Percentiles rank a stretch among this genome's conserved stretches.
Conservation (phyloP, 1,140 invertebrate species). For the Drosophila tani region DNA sequence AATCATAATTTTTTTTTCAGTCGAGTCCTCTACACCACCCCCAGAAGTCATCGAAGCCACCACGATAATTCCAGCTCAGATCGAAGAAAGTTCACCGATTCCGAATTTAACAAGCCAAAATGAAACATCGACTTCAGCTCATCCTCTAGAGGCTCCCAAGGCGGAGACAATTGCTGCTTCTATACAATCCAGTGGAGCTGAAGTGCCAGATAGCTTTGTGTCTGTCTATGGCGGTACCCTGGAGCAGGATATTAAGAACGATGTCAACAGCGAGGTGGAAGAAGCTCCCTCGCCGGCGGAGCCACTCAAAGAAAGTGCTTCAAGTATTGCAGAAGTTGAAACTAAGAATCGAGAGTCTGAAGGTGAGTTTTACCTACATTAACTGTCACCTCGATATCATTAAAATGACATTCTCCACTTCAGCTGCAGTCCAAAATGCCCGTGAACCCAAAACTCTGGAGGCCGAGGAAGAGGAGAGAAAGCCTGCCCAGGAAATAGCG, state of each 20-base stretch:
- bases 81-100: constrained; percentile 9
- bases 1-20: too few relatives aligned
- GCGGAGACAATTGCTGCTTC: neutral
- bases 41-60: constrained; percentile 35
- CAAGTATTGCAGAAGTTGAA: neutral
- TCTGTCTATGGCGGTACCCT: constrained; percentile 51
- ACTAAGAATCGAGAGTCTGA: constrained; percentile 15
- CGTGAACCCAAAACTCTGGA: constrained; percentile 65
- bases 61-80: constrained; percentile 39
- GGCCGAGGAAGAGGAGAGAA: neutral
- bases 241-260: constrained; percentile 69
- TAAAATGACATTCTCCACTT: too few relatives aligned
- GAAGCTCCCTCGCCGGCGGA: constrained; percentile 28
- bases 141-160: neutral
- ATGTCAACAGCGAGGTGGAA: constrained; percentile 71
- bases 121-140: constrained; percentile 13
- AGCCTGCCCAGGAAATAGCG: constrained; percentile 2
- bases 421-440: constrained; percentile 31
- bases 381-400: rapidly evolving
- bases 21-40: constrained; percentile 50
- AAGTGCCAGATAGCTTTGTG: constrained; percentile 44
- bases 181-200: neutral
- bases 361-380: constrained; percentile 23
- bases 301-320: constrained; percentile 18
- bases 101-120: constrained; percentile 12